phyloP scores from a whole-genome alignment of 2,888 invertebrate genomes.

The Eledona agricola region DNA sequence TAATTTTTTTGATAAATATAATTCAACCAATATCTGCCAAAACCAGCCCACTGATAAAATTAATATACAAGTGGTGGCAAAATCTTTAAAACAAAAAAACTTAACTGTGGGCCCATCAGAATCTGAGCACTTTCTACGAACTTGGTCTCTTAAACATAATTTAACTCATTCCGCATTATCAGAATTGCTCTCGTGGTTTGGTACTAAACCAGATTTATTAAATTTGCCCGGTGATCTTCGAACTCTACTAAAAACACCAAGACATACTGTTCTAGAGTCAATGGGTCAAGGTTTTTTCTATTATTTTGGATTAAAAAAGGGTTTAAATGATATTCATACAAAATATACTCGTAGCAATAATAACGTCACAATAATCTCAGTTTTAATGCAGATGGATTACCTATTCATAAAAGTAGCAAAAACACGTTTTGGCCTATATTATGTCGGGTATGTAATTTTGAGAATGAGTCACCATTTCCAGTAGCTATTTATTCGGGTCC shows the following conservation, averaged over 20 bases:
- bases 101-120: too few species aligned
- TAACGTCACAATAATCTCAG: not conserved
- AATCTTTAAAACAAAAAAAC: too few species aligned
- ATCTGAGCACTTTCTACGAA: too few species aligned
- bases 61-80: too few species aligned
- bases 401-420: slow-evolving; percentile 29
- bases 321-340: slow-evolving; percentile 14
- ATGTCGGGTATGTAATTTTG: slow-evolving; percentile 21
- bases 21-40: too few species aligned
- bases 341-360: slow-evolving; percentile 4
- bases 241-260: slow-evolving; percentile 34
- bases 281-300: slow-evolving; percentile 17
- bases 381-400: slow-evolving; percentile 31
- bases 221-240: slow-evolving; percentile 31
- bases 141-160: slow-evolving; percentile 23
- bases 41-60: too few species aligned
- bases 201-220: slow-evolving; percentile 20
- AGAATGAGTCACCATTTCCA: slow-evolving; percentile 17
- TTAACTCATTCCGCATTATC: slow-evolving; percentile 13
- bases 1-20: too few species aligned
- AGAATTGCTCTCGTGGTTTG: slow-evolving; percentile 23
- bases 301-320: slow-evolving; percentile 34
- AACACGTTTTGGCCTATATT: slow-evolving; percentile 37
- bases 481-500: slow-evolving; percentile 39
- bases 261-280: slow-evolving; percentile 6